Base-by-base conservation (phyloP, 2,888 invertebrate genomes). In the Tillus elongatus region DNA sequence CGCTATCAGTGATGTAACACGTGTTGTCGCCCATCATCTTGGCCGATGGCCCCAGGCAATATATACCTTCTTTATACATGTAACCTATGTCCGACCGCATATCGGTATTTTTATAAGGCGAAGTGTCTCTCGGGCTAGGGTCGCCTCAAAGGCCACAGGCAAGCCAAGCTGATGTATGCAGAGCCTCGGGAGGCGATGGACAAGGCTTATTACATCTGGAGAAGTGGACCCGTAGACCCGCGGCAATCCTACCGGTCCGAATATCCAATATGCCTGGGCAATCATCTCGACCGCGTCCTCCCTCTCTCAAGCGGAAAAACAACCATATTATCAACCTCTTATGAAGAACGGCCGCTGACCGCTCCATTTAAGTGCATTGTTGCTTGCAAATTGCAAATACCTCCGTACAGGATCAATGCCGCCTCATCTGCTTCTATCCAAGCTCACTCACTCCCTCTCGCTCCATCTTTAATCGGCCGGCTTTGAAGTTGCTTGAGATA, bases 211-310 rank as follows among this genome's bases (percentile, higher is more conserved):
- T 60, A n/a, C n/a, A n/a, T n/a, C n/a, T n/a, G n/a, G 58, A n/a
- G n/a, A n/a, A n/a, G n/a, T n/a, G n/a, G n/a, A 57, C 51, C 49
- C 52, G 51, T 41, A 49, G 44, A 50, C 55, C 52, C 44, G 47
- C 47, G 58, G 57, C 56, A 45, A 47, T 51, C 46, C 53, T 51
- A 58, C 57, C 59, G 57, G 56, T 56, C 53, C 50, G 54, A 56
- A 60, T 61, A 60, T 60, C 61, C 61, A 61, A 63, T 63, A 63
- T 58, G 51, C 50, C 41, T 44, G 53, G 54, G 56, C 61, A 58
- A 64, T 63, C 61, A 60, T 61, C 57, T 59, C n/a, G n/a, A n/a
- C n/a, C 51, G 55, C 50, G 50, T 47, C 49, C 48, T 51, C 54
- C 52, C 41, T 39, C 49, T 54, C 50, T 54, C 50, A 47, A 57